A percentile compares a stretch with the other conserved stretches of the same genome.
Conservation (phyloP, 37 sponge, comb jelly and placozoan genomes). For the Theonella swinhoei region DNA sequence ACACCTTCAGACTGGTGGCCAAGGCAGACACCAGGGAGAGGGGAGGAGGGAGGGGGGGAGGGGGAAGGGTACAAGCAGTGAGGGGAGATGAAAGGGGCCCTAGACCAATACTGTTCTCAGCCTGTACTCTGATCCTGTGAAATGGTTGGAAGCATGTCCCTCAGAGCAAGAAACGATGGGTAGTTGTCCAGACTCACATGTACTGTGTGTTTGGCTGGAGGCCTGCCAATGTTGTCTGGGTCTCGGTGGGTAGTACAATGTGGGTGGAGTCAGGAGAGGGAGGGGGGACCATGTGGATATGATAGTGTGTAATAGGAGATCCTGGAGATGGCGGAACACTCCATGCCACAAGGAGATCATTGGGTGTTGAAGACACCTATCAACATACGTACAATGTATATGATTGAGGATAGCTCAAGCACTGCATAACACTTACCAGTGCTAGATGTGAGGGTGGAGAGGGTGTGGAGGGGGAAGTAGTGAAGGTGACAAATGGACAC, state of each 20-base stretch:
- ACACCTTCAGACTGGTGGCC: conserved; percentile 49
- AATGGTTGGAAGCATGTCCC: background rate
- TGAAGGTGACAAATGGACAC: conserved; percentile 28
- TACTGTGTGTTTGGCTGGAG: conserved; percentile 50
- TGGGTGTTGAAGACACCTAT: conserved; percentile 34
- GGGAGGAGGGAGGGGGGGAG: conserved; percentile 73
- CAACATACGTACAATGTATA: background rate
- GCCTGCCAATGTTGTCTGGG: conserved; percentile 28
- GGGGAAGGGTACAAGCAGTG: conserved; percentile 50
- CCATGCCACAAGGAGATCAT: conserved; percentile 59
- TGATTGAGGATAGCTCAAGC: too few species aligned
- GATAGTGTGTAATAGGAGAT: conserved; percentile 50
- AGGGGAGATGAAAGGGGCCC: conserved; percentile 45
- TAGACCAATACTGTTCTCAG: conserved; percentile 60
- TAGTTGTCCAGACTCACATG: conserved; percentile 41
- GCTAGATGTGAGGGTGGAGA: conserved; percentile 36
- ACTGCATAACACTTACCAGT: conserved; percentile 9
- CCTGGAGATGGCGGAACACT: conserved; percentile 37
- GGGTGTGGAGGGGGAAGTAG: conserved; percentile 59
- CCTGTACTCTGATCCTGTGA: conserved; percentile 57
- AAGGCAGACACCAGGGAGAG: conserved; percentile 53
- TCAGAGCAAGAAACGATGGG: background rate
- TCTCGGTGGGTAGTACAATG: conserved; percentile 16
- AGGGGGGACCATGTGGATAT: conserved; percentile 20
- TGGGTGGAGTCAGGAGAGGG: background rate